Evolutionary conservation across 2,797 vertebrate genomes (phyloP), one percentile per base, ranked within the genome.

Genomic region (Bradypodion ventrale): DNA sequence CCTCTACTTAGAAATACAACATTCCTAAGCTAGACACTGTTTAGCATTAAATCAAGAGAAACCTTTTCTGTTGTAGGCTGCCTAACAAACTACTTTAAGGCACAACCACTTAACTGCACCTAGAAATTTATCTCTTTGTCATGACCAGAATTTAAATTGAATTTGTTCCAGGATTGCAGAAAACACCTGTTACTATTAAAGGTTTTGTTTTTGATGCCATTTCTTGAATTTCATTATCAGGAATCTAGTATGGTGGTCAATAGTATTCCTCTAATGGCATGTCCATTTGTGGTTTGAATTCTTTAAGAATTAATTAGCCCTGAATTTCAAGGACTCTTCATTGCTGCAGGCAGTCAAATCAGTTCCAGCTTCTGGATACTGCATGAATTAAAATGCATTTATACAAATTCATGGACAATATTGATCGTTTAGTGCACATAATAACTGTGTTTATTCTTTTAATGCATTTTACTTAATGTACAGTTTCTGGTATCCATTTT

Each of bases 81-180:
- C 6, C 49, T 9, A 37, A 66, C n/a, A n/a, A 52, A 75, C 23
- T 52, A 49, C 27, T 68, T 32, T 40, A 62, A 60, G 75, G 21
- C 65, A 62, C 29, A 35, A 29, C 46, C 65, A 62, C 7, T 62
- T 70, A 19, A 27, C 13, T 70, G 23, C n/a, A 77, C 46, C 21
- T 60, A 44, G 29, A 60, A 44, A 82, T 62, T 73, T 82, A 60
- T 70, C 79, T n/a, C 79, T 70, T 42, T 59, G 35, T n/a, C 49
- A 59, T 72, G 49, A 42, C 65, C 78, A 70, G 78, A 59, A 25
- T 70, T 70, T 70, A 80, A 1, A 80, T 80, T 80, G 37, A 69
- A 68, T 69, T 70, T 10, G 35, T 40, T 37, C 19, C 32, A 59
- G 65, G 23, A 46, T 52, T 15, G 15, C 25, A 69, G 46, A 69